A percentile compares a stretch with the other conserved stretches of the same genome.
Conservation (phyloP, 2,888 invertebrate genomes). For the Acanthosoma haemorrhoidale region DNA sequence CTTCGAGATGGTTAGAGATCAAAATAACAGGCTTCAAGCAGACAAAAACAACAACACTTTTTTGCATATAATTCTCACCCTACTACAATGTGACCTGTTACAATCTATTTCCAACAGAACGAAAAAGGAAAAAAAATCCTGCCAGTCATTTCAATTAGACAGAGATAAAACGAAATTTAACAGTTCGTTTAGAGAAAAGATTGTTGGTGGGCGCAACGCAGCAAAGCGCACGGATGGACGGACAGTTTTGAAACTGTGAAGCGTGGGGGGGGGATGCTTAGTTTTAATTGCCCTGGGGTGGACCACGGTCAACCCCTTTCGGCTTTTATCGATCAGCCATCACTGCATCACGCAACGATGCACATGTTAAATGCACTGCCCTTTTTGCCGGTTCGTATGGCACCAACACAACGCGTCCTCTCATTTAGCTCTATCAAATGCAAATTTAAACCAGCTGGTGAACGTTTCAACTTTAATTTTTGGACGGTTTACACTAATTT, state of each 20-base stretch:
- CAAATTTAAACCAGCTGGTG: background rate
- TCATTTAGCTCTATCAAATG: background rate
- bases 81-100: too few species aligned
- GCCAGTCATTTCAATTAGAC: too few species aligned
- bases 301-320: conserved; percentile 6
- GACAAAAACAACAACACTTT: too few species aligned
- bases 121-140: too few species aligned
- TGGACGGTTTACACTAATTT: too few species aligned
- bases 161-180: too few species aligned
- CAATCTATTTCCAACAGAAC: too few species aligned
- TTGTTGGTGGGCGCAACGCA: background rate
- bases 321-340: conserved; percentile 17
- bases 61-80: too few species aligned
- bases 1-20: too few species aligned
- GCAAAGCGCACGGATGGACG: background rate
- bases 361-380: conserved; percentile 30
- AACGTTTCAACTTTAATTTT: background rate
- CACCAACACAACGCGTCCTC: background rate
- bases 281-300: conserved; percentile 22
- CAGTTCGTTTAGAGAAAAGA: too few species aligned
- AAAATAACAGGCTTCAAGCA: too few species aligned
- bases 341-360: conserved; percentile 25
- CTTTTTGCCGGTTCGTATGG: background rate
- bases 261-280: background rate
- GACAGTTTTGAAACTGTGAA: too few species aligned